These are phyloP conservation scores for Drosophila ambigua DNA, from an alignment of 1,140 invertebrate species.

Conservation along the genomic window DNA sequence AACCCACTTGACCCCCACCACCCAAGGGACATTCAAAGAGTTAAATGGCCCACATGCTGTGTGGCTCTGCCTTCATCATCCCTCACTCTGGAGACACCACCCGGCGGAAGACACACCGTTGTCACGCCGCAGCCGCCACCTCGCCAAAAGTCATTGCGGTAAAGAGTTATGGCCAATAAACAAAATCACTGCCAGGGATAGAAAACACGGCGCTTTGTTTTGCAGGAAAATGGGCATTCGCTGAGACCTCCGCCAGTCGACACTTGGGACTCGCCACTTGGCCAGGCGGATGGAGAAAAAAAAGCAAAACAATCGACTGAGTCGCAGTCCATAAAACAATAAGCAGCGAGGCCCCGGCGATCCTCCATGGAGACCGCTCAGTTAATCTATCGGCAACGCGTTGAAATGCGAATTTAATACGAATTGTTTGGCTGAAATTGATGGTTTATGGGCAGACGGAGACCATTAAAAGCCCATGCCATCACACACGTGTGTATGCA, in stretches of 20 bases:
- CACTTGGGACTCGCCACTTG: constrained; percentile 39
- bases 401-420: constrained; percentile 77
- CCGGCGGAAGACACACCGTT: constrained; percentile 15
- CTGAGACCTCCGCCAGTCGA: constrained; percentile 1
- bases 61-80: background rate
- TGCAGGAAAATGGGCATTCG: constrained; percentile 49
- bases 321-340: constrained; percentile 56
- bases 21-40: constrained; percentile 18
- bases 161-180: constrained; percentile 82
- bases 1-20: constrained; percentile 29
- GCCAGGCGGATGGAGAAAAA: constrained; percentile 28
- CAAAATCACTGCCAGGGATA: constrained; percentile 71
- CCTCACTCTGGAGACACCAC: background rate
- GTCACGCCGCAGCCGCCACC: constrained; percentile 33
- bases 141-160: constrained; percentile 59
- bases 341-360: constrained; percentile 11
- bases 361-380: constrained; percentile 8
- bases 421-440: constrained; percentile 70
- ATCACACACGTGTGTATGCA: constrained; percentile 23
- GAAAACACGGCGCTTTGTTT: constrained; percentile 43
- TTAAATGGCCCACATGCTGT: constrained; percentile 40
- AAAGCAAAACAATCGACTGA: constrained; percentile 46
- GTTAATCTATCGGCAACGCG: constrained; percentile 60
- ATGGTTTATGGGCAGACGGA: constrained; percentile 49
- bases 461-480: constrained; percentile 31